A percentile compares a stretch with the other conserved stretches of the same genome.
Evolutionary conservation across 2,888 invertebrate species (phyloP).

Genomic region (Branchipolynoe longqiensis): DNA sequence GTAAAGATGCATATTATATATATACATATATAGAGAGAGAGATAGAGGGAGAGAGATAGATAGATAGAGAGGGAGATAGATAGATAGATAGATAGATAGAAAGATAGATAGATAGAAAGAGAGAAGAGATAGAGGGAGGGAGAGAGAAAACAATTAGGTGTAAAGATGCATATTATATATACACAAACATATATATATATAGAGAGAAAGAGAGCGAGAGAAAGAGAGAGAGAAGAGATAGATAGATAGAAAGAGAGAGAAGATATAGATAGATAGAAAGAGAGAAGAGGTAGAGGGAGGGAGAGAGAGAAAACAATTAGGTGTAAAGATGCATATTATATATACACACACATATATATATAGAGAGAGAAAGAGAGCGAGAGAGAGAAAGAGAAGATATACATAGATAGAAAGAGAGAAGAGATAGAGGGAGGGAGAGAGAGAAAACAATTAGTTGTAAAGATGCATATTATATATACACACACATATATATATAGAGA

Average conservation of each 20-base stretch:
- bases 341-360: background rate
- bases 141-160: background rate
- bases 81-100: background rate
- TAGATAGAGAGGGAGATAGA: background rate
- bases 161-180: too few relatives aligned
- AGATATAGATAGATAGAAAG: background rate
- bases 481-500: too few relatives aligned
- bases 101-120: background rate
- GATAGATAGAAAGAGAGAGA: too few relatives aligned
- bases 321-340: background rate
- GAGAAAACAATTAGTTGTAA: background rate
- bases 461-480: too few relatives aligned
- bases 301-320: background rate
- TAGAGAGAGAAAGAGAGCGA: background rate
- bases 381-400: background rate
- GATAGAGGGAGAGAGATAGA: background rate
- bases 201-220: too few relatives aligned
- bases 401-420: background rate
- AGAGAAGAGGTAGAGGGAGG: background rate
- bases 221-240: too few relatives aligned
- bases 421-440: background rate
- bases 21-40: background rate
- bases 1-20: too few relatives aligned
- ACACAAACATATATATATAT: too few relatives aligned
- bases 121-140: background rate